Evolutionary conservation across 2,797 vertebrate species (phyloP).

Genomic region (Enteromius unitaeniatus): DNA sequence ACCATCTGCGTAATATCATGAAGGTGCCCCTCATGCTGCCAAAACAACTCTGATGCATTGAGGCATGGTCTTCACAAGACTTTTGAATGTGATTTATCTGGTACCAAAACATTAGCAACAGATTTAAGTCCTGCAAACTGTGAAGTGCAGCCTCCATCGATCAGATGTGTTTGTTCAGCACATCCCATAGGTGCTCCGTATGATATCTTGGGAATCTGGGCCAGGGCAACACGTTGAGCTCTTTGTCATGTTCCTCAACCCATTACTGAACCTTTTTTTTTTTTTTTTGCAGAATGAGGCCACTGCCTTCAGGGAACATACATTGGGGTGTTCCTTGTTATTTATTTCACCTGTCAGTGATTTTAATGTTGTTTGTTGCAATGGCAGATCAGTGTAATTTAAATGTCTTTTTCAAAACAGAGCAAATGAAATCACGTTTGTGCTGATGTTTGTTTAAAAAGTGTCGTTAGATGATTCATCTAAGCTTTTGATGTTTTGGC

Average conservation of each 20-base stretch:
- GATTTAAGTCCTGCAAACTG: not conserved
- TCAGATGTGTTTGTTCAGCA: not conserved
- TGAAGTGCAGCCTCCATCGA: not conserved
- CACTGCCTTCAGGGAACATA: not conserved
- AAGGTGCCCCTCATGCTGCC: not conserved
- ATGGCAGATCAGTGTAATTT: no score
- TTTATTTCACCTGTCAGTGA: no score
- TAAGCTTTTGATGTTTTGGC: not conserved
- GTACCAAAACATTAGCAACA: not conserved
- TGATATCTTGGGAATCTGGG: not conserved
- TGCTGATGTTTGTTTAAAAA: not conserved
- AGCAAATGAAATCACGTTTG: constrained; percentile 47
- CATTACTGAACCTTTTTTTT: not conserved
- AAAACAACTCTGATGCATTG: not conserved
- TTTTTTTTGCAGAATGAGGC: not conserved
- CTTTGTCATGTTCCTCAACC: not conserved
- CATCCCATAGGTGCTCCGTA: not conserved
- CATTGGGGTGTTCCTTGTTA: no score
- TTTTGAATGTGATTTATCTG: not conserved
- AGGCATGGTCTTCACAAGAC: not conserved
- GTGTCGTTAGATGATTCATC: not conserved
- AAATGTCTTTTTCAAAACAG: no score
- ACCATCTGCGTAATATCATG: not conserved
- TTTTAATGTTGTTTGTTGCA: no score
- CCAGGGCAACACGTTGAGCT: not conserved